Base-by-base conservation (phyloP, 1,140 invertebrate species). In the Bombus sibiricus region DNA sequence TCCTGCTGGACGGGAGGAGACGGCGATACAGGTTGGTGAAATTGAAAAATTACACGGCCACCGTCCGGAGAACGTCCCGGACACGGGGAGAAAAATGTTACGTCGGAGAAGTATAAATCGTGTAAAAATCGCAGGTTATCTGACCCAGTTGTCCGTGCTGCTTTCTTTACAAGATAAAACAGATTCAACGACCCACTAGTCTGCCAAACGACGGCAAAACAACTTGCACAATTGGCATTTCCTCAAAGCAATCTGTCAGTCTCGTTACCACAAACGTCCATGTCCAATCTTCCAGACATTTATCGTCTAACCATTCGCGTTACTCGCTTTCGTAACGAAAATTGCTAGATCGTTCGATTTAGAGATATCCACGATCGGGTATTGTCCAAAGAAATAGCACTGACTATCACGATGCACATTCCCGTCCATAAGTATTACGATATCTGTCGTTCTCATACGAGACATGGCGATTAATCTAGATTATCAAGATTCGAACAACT, bases 41-140 rank as follows among this genome's bases (percentile, higher is more conserved):
- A 85, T 90, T 90, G 79, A 89, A 85, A 88, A 90, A 87, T 83
- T 91, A 85, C 73, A 81, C 88, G 82, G 68, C 72, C 53, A 82
- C 43, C 25, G 57, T 34, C 43, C 37, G 32, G 43, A 15, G 47
- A 53, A 39, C 57, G 75, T 37, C 15, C 47, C 68, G 53, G 37
- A 47, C 18, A 34, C 18, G 6, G 3, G 8, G 41, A 68, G 62
- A 57, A 41, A 83, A 77, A 77, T 69, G 62, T 83, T 28, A 10
- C 43, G 12, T 12, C 15, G 43, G 25, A 32, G n/a, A 53, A 28
- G 32, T 64, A 57, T 82, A 73, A 77, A 77, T 77, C 57, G 37
- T 41, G 47, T 15, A 15, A 37, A 76, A 57, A 76, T 57, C 34
- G 47, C 47, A 8, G 34, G 47, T 76, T 59, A 68, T 68, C 32